Conservation (phyloP, 2,888 invertebrate genomes). For the Lypha dubia region DNA sequence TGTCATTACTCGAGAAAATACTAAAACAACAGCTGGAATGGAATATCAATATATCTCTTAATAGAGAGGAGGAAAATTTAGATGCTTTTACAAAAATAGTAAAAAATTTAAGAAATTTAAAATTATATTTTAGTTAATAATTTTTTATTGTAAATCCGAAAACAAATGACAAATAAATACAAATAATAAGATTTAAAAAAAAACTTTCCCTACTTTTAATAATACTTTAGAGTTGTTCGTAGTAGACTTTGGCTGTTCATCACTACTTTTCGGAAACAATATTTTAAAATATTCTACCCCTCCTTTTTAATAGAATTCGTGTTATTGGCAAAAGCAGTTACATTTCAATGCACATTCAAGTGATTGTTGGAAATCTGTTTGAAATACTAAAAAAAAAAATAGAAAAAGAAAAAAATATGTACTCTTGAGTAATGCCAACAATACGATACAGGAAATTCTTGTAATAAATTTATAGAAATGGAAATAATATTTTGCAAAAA, state of each 20-base stretch:
- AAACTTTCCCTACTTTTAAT: not conserved
- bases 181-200: no score
- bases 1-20: no score
- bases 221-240: not conserved
- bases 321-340: constrained; percentile 46
- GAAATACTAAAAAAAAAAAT: not conserved
- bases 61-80: no score
- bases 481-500: constrained; percentile 18
- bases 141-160: no score
- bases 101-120: no score
- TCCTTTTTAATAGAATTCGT: constrained; percentile 38
- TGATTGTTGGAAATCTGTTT: constrained; percentile 8
- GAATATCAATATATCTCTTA: no score
- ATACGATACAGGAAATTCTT: constrained; percentile 9
- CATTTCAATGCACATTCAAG: constrained; percentile 66
- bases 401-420: not conserved
- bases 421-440: constrained; percentile 48
- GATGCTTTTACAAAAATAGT: no score
- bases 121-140: no score
- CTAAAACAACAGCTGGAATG: no score
- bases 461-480: constrained; percentile 7
- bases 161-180: no score
- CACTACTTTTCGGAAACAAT: not conserved
- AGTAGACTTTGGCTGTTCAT: not conserved
- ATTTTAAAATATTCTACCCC: not conserved